phyloP scores from a whole-genome alignment of 2,113 vertebrate genomes.

The Phaethon lepturus region DNA sequence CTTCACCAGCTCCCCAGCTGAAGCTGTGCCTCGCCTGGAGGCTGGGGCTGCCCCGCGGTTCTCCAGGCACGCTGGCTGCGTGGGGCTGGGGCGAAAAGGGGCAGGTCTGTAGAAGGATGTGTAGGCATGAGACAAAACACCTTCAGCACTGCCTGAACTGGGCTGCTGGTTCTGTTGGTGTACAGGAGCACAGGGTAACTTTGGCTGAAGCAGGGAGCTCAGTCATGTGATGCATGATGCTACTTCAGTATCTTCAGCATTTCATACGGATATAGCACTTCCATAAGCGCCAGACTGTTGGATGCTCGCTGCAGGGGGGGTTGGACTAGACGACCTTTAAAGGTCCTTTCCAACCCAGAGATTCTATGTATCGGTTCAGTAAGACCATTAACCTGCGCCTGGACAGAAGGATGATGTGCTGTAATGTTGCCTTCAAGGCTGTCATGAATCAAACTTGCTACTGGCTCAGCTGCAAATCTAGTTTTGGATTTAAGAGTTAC shows the following conservation, averaged over 20 bases:
- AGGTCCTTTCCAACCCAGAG: too few relatives aligned
- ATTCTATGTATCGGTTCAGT: neutral
- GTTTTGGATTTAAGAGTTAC: neutral
- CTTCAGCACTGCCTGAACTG: neutral
- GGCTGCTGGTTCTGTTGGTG: neutral
- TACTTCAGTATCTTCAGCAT: neutral
- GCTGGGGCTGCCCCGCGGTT: neutral
- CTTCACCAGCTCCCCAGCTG: neutral
- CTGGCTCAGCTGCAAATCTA: neutral
- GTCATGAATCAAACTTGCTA: neutral
- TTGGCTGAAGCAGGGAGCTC: neutral
- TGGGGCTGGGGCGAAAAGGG: neutral
- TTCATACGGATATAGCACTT: neutral
- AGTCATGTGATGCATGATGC: neutral
- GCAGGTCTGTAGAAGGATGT: neutral
- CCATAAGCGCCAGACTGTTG: neutral
- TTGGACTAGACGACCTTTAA: too few relatives aligned
- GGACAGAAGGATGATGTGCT: neutral
- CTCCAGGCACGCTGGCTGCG: accelerated
- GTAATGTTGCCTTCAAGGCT: neutral
- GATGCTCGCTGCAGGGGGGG: too few relatives aligned
- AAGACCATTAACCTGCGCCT: neutral
- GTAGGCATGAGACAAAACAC: neutral
- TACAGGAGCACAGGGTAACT: neutral
- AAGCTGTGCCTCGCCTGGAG: neutral